Evolutionary conservation across 2,113 vertebrate genomes (phyloP), one percentile per base, ranked within the genome.

Genomic region (Pterocles burchelli): DNA sequence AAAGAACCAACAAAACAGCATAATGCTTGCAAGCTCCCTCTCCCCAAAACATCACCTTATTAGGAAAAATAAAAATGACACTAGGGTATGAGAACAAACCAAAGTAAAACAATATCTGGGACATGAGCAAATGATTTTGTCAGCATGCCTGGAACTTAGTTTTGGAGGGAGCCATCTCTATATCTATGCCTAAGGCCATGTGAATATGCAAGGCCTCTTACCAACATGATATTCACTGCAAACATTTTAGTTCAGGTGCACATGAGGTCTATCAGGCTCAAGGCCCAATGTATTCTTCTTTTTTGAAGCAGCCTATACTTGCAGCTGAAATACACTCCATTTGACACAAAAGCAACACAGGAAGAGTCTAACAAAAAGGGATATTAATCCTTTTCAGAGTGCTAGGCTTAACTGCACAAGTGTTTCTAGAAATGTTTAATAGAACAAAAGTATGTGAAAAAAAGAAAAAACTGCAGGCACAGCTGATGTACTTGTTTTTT

Each of bases 361-460:
- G 65, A 83, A 66, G 34, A 88, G 20, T 79, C 36, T 71, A 46
- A 55, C n/a, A 46, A 58, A 86, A 68, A 57, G 91, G 24, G 24
- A 29, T 84, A 65, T 79, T 67, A 45, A 25, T 49, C 29, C 45
- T 75, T 73, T 71, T 48, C 55, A 75, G 17, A 88, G 48, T 48
- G 33, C 38, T 76, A 73, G 75, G 88, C 68, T 96, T 93, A 87
- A 89, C 59, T 86, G 76, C 62, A 78, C 58, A 91, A 95, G 46
- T 63, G 73, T 83, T 96, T 96, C 82, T 97, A 80, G 94, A 97
- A 97, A 93, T 26, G 49, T 85, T 94, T 85, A 96, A 93, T 86
- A 92, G 68, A 96, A 96, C 4, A 66, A 90, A 93, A 95, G 29
- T 54, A 74, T 31, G 51, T 59, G 22, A 18, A 66, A 88, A 71